Conservation (phyloP, 2,797 vertebrate genomes). For the Dromococcyx pavoninus region DNA sequence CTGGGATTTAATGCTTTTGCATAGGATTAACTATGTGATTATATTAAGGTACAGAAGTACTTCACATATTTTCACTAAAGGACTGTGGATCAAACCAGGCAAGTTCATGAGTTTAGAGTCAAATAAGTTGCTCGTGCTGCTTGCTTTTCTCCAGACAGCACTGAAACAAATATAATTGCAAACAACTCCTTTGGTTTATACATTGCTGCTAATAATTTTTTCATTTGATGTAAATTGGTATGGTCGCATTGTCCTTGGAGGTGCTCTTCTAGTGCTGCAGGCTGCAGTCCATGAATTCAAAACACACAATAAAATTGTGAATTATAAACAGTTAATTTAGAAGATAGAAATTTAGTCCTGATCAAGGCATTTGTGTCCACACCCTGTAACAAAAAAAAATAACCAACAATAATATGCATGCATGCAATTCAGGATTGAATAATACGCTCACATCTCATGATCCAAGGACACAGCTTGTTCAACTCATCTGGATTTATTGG, state of each 20-base stretch:
- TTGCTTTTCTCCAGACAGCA: neutral
- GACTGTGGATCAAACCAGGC: neutral
- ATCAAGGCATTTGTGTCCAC: neutral
- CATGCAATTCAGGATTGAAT: neutral
- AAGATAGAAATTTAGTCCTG: neutral
- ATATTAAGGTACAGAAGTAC: neutral
- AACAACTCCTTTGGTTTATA: neutral
- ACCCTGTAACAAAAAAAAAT: neutral
- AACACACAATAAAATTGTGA: neutral
- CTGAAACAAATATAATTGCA: neutral
- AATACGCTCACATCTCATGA: neutral
- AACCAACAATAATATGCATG: neutral
- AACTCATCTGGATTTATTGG: conserved; percentile 31
- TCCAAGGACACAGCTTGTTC: conserved; percentile 12
- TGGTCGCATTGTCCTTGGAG: neutral
- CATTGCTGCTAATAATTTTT: neutral
- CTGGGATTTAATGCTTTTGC: neutral
- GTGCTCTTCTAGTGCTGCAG: neutral
- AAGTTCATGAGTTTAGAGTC: neutral
- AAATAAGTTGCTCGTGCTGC: neutral
- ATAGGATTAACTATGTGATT: neutral
- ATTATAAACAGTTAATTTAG: neutral
- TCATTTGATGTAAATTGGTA: neutral
- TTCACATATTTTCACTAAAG: neutral
- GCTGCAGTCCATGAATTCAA: neutral